A percentile compares a stretch with the other conserved stretches of the same genome.
These are phyloP conservation scores for Drosophila cognata DNA, from an alignment of 2,888 invertebrate genomes.

Conservation along the genomic window DNA sequence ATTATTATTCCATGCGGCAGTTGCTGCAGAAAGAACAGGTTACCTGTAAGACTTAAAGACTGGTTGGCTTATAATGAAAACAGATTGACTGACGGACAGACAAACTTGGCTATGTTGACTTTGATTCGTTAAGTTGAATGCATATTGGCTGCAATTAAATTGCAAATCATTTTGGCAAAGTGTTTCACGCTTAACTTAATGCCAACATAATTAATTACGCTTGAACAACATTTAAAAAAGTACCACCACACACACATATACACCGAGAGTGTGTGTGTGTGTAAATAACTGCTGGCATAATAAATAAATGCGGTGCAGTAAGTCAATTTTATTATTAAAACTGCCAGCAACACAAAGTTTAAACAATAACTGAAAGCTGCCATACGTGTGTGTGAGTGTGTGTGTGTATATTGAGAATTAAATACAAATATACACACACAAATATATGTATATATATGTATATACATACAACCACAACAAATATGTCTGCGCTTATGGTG, in stretches of 20 bases:
- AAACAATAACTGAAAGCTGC: conserved; percentile 46
- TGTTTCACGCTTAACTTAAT: conserved; percentile 74
- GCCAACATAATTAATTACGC: conserved; percentile 74
- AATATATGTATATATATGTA: not conserved
- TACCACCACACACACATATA: conserved; percentile 1
- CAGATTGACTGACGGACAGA: not conserved
- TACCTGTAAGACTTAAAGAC: not conserved
- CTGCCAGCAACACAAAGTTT: conserved; percentile 44
- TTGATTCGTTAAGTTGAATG: not conserved
- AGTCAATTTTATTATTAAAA: conserved; percentile 79
- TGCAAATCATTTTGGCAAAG: conserved; percentile 65
- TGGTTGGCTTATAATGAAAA: not conserved
- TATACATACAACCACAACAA: not conserved
- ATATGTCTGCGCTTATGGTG: conserved; percentile 55
- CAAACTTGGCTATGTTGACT: not conserved
- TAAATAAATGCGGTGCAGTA: conserved; percentile 74
- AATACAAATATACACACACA: conserved; percentile 35
- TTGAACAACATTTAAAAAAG: conserved; percentile 63
- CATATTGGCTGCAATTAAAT: conserved; percentile 45
- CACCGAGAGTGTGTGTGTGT: conserved; percentile 9
- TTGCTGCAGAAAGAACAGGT: not conserved
- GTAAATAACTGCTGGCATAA: conserved; percentile 58
- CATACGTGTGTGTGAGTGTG: not conserved
- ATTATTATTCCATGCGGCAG: conserved; percentile 2
- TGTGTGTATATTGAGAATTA: conserved; percentile 21